Conservation (phyloP, 2,797 vertebrate species). For the Mycteria americana region DNA sequence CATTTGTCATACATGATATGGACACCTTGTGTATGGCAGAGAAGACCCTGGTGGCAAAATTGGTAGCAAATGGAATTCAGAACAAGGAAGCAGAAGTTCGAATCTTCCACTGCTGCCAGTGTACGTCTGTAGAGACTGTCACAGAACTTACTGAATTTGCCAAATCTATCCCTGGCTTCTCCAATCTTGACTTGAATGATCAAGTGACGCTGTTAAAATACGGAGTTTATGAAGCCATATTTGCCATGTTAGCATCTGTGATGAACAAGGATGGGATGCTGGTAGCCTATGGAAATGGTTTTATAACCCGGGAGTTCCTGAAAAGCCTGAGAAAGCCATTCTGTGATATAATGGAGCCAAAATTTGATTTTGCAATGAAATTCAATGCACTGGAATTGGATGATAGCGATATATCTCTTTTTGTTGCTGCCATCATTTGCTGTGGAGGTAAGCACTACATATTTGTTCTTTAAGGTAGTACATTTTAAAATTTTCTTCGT, state of each 20-base stretch:
- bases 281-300: slow-evolving; percentile 88
- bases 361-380: slow-evolving; percentile 95
- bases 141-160: slow-evolving; percentile 95
- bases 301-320: slow-evolving; percentile 94
- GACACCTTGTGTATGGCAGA: slow-evolving; percentile 92
- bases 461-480: not conserved
- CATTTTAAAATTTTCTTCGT: not conserved
- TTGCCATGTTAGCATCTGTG: slow-evolving; percentile 91
- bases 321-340: slow-evolving; percentile 94
- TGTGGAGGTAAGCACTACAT: slow-evolving; percentile 86
- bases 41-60: slow-evolving; percentile 84
- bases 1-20: slow-evolving; percentile 95
- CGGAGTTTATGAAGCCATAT: slow-evolving; percentile 93
- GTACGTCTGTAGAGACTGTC: slow-evolving; percentile 90
- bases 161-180: slow-evolving; percentile 92
- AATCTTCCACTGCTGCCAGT: slow-evolving; percentile 94
- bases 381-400: slow-evolving; percentile 94
- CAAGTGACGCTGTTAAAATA: slow-evolving; percentile 95
- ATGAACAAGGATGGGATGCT: slow-evolving; percentile 98
- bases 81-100: slow-evolving; percentile 88
- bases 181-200: slow-evolving; percentile 88
- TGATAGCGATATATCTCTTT: slow-evolving; percentile 92
- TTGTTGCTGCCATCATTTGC: slow-evolving; percentile 95
- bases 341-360: slow-evolving; percentile 97
- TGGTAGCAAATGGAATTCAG: slow-evolving; percentile 82